Evolutionary conservation across 2,113 vertebrate genomes (phyloP), one percentile per base, ranked within the genome.

Genomic region (Indicator indicator): DNA sequence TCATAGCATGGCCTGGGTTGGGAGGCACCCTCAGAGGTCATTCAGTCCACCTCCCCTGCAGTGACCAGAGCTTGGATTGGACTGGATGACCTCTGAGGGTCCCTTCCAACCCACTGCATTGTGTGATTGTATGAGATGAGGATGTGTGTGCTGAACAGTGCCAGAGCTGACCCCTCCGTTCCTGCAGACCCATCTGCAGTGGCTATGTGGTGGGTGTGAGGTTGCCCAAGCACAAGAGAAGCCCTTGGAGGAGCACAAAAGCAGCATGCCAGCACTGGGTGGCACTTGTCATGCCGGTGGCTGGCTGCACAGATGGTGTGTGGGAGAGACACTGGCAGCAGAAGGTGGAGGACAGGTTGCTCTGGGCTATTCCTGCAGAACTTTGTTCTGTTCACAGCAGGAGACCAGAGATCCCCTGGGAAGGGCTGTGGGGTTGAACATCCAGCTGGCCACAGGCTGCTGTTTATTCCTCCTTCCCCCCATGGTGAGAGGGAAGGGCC

Each of bases 251-350:
- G 26, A 52, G 40, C 42, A 38, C 15, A 0, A 9, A 5, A 18
- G 70, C 6, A 28, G 64, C 38, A 0, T 1, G 13, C 46, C 19
- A 12, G 62, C 24, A 4, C 62, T 36, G 8, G 2, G 5, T 26
- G 64, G 19, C 77, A 8, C 62, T 30, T 32, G 11, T 7, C 19
- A 3, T 54, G 28, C 8, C 0, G 1, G 62, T 9, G 30, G 12
- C 33, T 48, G 1, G 0, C 20, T 3, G 38, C 9, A 5, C 68
- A 42, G 44, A 12, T 1, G 9, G 44, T 5, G 0, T 4, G 48
- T 28, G 86, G 52, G 71, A 54, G 44, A 40, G 26, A 4, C 8
- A 3, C 2, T 3, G 65, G 40, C 59, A 48, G 76, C 52, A 15
- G 94, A 42, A 83, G 0, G 0, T 10, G 33, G 56, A 19, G 54